These are phyloP conservation scores for Eupithecia pulchellata DNA, from an alignment of 2,888 invertebrate species.

Conservation along the genomic window DNA sequence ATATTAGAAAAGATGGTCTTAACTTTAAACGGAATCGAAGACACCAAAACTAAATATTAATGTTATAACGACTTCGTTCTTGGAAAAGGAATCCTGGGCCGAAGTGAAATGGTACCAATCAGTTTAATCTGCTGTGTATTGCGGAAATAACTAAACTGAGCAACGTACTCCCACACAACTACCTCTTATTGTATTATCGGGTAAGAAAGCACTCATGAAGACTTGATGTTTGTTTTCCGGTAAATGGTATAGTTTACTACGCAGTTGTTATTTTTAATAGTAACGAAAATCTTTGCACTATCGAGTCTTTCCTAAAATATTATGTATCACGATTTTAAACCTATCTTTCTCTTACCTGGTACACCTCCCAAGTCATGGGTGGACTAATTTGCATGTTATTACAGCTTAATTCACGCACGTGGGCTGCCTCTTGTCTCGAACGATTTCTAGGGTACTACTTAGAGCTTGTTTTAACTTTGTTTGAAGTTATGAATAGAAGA, in stretches of 20 bases:
- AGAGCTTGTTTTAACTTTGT: slow-evolving; percentile 5
- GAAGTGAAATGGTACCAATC: background rate
- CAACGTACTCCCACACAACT: too few species aligned
- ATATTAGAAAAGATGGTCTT: background rate
- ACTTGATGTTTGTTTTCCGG: background rate
- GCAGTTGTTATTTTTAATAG: background rate
- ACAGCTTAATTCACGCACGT: slow-evolving; percentile 66
- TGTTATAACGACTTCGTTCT: background rate
- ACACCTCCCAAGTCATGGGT: slow-evolving; percentile 54
- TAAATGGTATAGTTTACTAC: background rate
- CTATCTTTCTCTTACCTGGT: slow-evolving; percentile 46
- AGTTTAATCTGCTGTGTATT: background rate
- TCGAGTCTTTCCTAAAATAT: background rate
- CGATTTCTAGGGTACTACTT: slow-evolving; percentile 51
- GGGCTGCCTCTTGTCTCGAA: slow-evolving; percentile 59
- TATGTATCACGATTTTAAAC: background rate
- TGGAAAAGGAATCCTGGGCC: background rate
- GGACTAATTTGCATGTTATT: slow-evolving; percentile 77
- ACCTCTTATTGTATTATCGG: too few species aligned
- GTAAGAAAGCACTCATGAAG: background rate
- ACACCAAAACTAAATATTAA: background rate
- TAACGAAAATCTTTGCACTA: background rate
- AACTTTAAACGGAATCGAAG: background rate
- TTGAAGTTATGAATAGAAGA: slow-evolving; percentile 5
- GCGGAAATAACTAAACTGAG: too few species aligned